A percentile compares a stretch with the other conserved stretches of the same genome.
phyloP scores from a whole-genome alignment of 2,113 vertebrate species.

The Oxygymnocypris stewartii region DNA sequence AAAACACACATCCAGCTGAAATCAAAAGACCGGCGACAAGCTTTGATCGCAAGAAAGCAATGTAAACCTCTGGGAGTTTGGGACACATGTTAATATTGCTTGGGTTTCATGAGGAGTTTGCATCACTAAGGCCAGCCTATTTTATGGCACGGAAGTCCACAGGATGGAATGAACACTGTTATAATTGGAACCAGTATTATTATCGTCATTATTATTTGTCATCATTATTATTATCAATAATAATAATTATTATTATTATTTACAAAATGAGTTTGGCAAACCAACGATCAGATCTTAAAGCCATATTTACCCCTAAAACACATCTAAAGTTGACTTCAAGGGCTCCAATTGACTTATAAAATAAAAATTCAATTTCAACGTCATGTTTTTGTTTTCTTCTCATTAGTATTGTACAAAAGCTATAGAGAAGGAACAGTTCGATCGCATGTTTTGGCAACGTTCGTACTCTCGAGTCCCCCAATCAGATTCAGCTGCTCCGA shows the following conservation, averaged over 20 bases:
- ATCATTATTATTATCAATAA: constrained; percentile 65
- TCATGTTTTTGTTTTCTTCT: constrained; percentile 64
- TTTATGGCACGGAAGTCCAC: constrained; percentile 91
- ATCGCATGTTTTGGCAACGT: constrained; percentile 77
- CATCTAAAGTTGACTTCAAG: constrained; percentile 87
- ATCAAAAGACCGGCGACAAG: constrained; percentile 15
- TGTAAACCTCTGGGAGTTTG: neutral
- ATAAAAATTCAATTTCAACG: constrained; percentile 95
- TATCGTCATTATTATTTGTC: constrained; percentile 62
- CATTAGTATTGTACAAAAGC: constrained; percentile 95
- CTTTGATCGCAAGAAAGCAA: constrained; percentile 10
- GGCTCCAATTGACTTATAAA: constrained; percentile 94
- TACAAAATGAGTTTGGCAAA: constrained; percentile 88
- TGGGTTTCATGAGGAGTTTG: constrained; percentile 70
- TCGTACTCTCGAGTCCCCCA: constrained; percentile 70
- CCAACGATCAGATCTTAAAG: constrained; percentile 87
- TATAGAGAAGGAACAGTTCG: constrained; percentile 89
- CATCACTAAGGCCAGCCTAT: constrained; percentile 87
- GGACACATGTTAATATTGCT: constrained; percentile 75
- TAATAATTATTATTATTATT: constrained; percentile 77
- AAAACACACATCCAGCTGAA: constrained; percentile 18
- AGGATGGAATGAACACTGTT: constrained; percentile 83
- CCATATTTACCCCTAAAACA: constrained; percentile 89
- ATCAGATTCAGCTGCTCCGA: constrained; percentile 69
- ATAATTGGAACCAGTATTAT: constrained; percentile 71